Conservation (phyloP, 1,140 invertebrate genomes). For the Nylanderia fulva region DNA sequence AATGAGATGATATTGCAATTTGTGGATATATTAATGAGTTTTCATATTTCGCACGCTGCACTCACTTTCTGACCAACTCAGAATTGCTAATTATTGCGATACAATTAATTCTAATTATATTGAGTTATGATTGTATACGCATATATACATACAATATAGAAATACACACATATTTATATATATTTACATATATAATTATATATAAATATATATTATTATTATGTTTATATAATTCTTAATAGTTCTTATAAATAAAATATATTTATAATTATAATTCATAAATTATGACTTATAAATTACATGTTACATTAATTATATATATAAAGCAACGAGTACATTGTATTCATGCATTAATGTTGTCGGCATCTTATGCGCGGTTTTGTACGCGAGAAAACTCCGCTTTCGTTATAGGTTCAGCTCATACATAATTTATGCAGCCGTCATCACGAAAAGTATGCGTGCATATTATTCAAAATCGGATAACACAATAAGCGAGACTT, state of each 20-base stretch:
- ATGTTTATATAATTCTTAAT: no score
- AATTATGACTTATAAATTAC: no score
- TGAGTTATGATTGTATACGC: neutral
- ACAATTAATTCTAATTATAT: neutral
- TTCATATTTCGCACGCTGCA: neutral
- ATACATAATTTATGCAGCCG: constrained; percentile 11
- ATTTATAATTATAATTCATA: no score
- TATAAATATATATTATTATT: no score
- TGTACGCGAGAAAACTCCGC: neutral
- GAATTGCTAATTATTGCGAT: neutral
- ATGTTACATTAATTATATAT: no score
- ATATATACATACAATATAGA: neutral
- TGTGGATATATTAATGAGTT: constrained; percentile 9
- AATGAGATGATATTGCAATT: constrained; percentile 23
- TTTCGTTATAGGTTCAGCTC: neutral
- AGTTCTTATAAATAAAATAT: no score
- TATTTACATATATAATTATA: no score
- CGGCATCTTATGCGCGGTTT: neutral
- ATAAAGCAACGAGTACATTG: no score
- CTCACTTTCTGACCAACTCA: neutral
- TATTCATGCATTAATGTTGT: neutral
- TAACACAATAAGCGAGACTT: neutral
- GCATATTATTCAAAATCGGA: neutral
- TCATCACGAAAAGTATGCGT: constrained; percentile 2
- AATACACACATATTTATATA: no score